Base-by-base conservation (phyloP, 2,888 invertebrate genomes). In the Lacanobia oleracea region DNA sequence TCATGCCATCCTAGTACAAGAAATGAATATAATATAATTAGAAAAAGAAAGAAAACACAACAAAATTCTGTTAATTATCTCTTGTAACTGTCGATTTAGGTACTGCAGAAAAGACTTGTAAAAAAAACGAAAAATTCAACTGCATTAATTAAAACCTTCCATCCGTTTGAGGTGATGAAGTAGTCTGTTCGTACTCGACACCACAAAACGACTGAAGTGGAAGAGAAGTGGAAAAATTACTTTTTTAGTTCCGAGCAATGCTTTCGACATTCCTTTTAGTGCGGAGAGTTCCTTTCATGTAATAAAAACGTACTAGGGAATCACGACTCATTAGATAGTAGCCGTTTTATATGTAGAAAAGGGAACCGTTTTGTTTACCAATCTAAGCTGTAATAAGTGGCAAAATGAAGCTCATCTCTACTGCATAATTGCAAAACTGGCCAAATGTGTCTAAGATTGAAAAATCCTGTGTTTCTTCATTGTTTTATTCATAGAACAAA, bases 241-340 rank as follows among this genome's bases (percentile, higher is more conserved):
- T 81, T 57, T 75, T 78, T 78, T 78, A 80, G 61, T 76, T 27
- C 53, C 48, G 21, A 57, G 70, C 43, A 61, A 67, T 63, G 81
- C 53, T 70, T 76, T 71, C 21, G 68, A 27, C 50, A 51, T 81
- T 81, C 71, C 65, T 78, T 57, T 78, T 76, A 45, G 37, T n/a
- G 21, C 23, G 16, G 16, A 45, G 4, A 48, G 37, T n/a, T 69
- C 12, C 60, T 73, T 80, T 80, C 33, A 27, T 65, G 33, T 53
- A 43, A 51, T 10, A 33, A 75, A 69, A 64, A 59, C 50, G 37
- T 27, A 23, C 48, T 70, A 23, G 21, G 27, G n/a, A 64, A 45
- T 40, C 61, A 62, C 27, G 40, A 57, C 76, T 53, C 12, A 53
- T 64, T 75, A 53, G 33, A 79, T 77, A 48, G 50, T 21, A 43